These are phyloP conservation scores for Tribolium freemani DNA, from an alignment of 2,888 invertebrate genomes.

Conservation along the genomic window DNA sequence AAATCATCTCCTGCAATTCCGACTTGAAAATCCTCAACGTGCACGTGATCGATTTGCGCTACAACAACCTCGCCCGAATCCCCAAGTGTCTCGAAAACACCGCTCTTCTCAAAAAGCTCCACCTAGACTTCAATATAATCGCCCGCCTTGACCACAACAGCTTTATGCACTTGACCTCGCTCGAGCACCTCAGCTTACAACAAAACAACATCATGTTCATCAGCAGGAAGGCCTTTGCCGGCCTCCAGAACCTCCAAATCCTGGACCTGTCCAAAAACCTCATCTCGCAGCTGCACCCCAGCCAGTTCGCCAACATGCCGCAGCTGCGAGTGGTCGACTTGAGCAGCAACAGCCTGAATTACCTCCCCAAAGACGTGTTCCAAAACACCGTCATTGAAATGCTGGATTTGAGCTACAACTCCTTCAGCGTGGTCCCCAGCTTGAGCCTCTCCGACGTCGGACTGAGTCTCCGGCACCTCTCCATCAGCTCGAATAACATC, in stretches of 20 bases:
- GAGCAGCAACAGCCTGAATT: conserved; percentile 79
- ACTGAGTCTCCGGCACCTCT: conserved; percentile 82
- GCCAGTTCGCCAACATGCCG: conserved; percentile 84
- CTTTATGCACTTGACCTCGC: conserved; percentile 78
- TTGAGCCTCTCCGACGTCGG: conserved; percentile 84
- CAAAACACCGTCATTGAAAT: conserved; percentile 85
- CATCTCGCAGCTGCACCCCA: conserved; percentile 82
- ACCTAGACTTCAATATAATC: conserved; percentile 82
- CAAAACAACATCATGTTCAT: conserved; percentile 81
- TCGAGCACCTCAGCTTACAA: conserved; percentile 82
- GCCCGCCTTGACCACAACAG: conserved; percentile 79
- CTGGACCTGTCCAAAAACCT: conserved; percentile 84
- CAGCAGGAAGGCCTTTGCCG: conserved; percentile 83
- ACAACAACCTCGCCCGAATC: conserved; percentile 77
- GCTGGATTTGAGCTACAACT: conserved; percentile 84
- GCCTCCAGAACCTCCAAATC: conserved; percentile 81
- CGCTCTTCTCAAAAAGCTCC: conserved; percentile 77
- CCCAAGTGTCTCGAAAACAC: conserved; percentile 79
- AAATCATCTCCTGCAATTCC: conserved; percentile 68
- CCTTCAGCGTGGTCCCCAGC: conserved; percentile 84
- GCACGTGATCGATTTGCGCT: conserved; percentile 79
- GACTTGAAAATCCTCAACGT: conserved; percentile 73
- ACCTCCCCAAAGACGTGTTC: conserved; percentile 84
- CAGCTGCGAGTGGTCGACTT: conserved; percentile 82
- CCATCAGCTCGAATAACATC: conserved; percentile 83